Conservation (phyloP, 2,888 invertebrate species). For the Linnaemya tessellans region DNA sequence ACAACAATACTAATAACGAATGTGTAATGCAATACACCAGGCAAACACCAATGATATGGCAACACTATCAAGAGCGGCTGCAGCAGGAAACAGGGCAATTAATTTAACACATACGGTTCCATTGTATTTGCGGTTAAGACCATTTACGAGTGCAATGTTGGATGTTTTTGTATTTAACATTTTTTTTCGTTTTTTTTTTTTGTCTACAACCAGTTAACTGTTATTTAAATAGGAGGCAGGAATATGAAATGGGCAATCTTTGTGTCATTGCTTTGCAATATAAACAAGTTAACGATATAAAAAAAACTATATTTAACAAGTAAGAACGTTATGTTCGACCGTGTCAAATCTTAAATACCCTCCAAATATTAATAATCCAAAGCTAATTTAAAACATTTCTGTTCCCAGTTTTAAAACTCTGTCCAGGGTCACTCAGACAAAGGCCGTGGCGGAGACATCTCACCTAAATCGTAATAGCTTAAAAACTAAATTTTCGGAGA, state of each 20-base stretch:
- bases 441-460: too few relatives aligned
- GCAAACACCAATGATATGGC: constrained; percentile 61
- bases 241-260: constrained; percentile 28
- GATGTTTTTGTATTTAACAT: constrained; percentile 38
- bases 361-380: too few relatives aligned
- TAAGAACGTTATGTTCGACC: too few relatives aligned
- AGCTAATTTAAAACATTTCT: too few relatives aligned
- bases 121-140: constrained; percentile 79
- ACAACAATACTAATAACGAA: not conserved
- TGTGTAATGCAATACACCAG: constrained; percentile 51
- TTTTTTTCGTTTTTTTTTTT: constrained; percentile 39
- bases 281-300: too few relatives aligned
- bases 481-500: too few relatives aligned
- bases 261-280: too few relatives aligned
- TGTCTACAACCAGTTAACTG: constrained; percentile 32
- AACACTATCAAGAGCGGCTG: constrained; percentile 56
- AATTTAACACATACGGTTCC: constrained; percentile 79
- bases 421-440: too few relatives aligned
- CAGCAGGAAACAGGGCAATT: constrained; percentile 76
- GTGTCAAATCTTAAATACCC: too few relatives aligned
- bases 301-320: too few relatives aligned
- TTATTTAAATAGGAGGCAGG: constrained; percentile 39
- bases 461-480: too few relatives aligned
- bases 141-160: constrained; percentile 63
- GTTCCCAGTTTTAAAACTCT: too few relatives aligned